Evolutionary conservation across 2,888 invertebrate species (phyloP), one percentile per base, ranked within the genome.

Genomic region (Heteropelma amictum): DNA sequence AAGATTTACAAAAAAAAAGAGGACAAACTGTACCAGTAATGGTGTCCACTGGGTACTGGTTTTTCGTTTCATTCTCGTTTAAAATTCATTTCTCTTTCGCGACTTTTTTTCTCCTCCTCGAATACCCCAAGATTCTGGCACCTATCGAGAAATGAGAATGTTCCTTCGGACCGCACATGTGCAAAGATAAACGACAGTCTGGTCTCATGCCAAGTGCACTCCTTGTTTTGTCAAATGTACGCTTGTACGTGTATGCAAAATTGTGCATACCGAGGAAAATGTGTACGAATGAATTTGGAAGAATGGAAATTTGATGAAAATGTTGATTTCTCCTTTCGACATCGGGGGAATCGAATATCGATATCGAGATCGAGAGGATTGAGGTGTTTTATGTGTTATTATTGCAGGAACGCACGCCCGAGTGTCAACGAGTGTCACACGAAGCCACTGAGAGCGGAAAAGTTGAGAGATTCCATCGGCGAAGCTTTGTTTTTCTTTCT

Each of bases 401-500:
- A 78, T 88, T 88, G 14, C 88, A 90, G 90, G 80, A 87, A 89
- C 81, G 84, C 89, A 72, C 85, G 84, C 64, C 79, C 82, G 35
- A 87, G 84, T 80, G 85, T 87, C 74, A 85, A 81, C 77, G 86
- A 89, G 58, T 89, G 89, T 80, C 88, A 86, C 80, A 85, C 84
- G 72, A 88, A 86, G 74, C 87, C 89, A 38, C 86, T 84, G 72
- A 80, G 86, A 79, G 88, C 89, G 42, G 86, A 86, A 54, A 89
- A 88, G 82, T 80, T 90, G 72, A 89, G 87, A 80, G 86, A 87
- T 61, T 85, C 80, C 63, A 88, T 90, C 79, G 87, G 85, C 81
- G 89, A 89, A 60, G 85, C 85, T 30, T 83, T 90, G 82, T 79
- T 88, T 58, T 86, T 89, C 79, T 90, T 90, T 81, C 84, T 88